Evolutionary conservation across 2,888 invertebrate genomes (phyloP).

Genomic region (Aporophyla nigra): DNA sequence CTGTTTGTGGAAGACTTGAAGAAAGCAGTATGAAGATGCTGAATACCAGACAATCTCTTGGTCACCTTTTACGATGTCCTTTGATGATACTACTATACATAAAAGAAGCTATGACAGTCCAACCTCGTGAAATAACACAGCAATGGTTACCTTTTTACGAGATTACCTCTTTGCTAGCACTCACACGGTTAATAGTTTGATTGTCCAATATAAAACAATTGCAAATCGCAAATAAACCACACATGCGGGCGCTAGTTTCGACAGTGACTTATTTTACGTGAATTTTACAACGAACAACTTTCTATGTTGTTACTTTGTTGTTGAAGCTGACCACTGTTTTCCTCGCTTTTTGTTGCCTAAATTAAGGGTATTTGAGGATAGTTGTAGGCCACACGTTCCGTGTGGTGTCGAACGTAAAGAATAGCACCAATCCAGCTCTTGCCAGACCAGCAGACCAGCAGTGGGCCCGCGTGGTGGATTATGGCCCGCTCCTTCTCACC

Average conservation of each 20-base stretch:
- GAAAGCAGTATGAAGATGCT: neutral
- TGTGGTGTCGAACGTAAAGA: too few relatives aligned
- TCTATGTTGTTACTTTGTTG: constrained; percentile 9
- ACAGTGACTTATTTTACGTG: constrained; percentile 5
- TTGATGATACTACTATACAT: neutral
- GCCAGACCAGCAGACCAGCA: too few relatives aligned
- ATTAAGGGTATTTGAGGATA: neutral
- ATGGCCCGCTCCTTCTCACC: too few relatives aligned
- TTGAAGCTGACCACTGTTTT: neutral
- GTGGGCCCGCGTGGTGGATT: too few relatives aligned
- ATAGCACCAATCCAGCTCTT: too few relatives aligned
- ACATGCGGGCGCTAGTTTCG: neutral
- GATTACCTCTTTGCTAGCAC: neutral
- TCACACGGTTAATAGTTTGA: constrained; percentile 17
- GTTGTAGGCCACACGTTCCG: neutral
- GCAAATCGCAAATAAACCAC: constrained; percentile 9
- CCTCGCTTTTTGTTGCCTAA: neutral
- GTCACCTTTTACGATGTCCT: neutral
- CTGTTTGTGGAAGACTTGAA: too few relatives aligned
- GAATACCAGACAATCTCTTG: neutral
- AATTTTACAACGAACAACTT: neutral
- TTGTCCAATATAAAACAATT: constrained; percentile 10
- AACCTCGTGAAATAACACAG: neutral
- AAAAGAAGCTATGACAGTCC: neutral
- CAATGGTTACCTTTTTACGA: neutral